Evolutionary conservation across 1,140 invertebrate species (phyloP), one percentile per base, ranked within the genome.

Genomic region (Papilio polyxenes): DNA sequence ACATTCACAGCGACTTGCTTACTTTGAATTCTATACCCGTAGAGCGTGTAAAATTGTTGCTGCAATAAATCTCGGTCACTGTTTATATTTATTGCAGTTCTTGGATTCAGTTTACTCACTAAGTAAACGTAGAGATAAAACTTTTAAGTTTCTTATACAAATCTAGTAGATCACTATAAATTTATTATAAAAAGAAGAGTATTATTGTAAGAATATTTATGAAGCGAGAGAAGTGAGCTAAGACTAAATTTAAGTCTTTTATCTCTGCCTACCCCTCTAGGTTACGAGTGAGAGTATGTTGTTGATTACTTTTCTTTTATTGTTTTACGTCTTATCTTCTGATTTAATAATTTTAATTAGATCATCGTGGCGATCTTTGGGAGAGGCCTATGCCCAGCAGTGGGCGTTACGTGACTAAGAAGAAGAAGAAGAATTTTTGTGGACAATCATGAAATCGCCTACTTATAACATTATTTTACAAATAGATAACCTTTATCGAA

Each of bases 51-150:
- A 72, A 72, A 72, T 72, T 72, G 65, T 72, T 72, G 31, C 11
- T 37, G 65, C 65, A 72, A 72, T 72, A 72, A 37, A 72, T 72
- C 65, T 37, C 11, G 10, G 37, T 72, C 13, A 72, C 23, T 40
- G 65, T 72, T 72, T 37, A 72, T 40, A 72, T 72, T 72, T 72
- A 72, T 72, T 37, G 65, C 65, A 40, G 11, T 65, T 65, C 62
- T 72, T 72, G 65, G 13, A 72, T 37, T 37, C 1, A 13, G 5
- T 72, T 56, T 56, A 72, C 15, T 4, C 10, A 2, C 23, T 59
- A 59, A n/a, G 53, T 56, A 56, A 56, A 56, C 7, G 17, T 17
- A 49, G 17, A 5, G 1, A 51, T 15, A 13, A 51, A 51, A 15
- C 0, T 15, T 51, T 1, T 15, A 51, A 13, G 13, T 13, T 51